Evolutionary conservation across 2,888 invertebrate genomes (phyloP).

Genomic region (Parasteatoda lunata): DNA sequence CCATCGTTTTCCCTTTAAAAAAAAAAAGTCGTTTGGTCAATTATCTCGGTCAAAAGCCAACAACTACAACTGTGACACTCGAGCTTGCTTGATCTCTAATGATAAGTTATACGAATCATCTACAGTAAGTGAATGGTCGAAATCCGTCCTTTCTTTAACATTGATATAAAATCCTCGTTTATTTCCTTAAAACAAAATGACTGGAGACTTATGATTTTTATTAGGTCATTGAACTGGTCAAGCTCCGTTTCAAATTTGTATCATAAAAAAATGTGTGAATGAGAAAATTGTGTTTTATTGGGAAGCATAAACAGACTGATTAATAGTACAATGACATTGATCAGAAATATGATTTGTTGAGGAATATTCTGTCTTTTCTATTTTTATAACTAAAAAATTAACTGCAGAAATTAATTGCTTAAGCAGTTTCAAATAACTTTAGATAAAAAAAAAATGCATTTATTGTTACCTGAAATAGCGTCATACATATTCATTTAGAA

Average conservation of each 20-base stretch:
- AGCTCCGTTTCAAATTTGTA: conserved; percentile 17
- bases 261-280: not conserved
- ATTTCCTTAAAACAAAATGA: not conserved
- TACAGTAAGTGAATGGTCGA: too few species aligned
- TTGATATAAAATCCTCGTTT: not conserved
- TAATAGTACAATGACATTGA: not conserved
- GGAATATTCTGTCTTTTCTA: not conserved
- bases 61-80: not conserved
- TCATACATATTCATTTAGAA: too few species aligned
- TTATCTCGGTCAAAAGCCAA: not conserved
- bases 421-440: too few species aligned
- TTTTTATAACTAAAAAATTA: too few species aligned
- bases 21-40: not conserved
- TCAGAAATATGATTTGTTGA: not conserved
- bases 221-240: conserved; percentile 47
- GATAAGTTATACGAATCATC: too few species aligned
- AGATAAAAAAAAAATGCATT: too few species aligned
- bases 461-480: too few species aligned
- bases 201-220: conserved; percentile 15
- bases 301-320: not conserved
- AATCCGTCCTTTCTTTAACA: not conserved
- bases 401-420: too few species aligned
- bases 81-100: not conserved
- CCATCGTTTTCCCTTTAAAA: not conserved
- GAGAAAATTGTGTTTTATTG: not conserved